These are phyloP conservation scores for Menidia menidia DNA, from an alignment of 2,797 vertebrate genomes.

Conservation along the genomic window DNA sequence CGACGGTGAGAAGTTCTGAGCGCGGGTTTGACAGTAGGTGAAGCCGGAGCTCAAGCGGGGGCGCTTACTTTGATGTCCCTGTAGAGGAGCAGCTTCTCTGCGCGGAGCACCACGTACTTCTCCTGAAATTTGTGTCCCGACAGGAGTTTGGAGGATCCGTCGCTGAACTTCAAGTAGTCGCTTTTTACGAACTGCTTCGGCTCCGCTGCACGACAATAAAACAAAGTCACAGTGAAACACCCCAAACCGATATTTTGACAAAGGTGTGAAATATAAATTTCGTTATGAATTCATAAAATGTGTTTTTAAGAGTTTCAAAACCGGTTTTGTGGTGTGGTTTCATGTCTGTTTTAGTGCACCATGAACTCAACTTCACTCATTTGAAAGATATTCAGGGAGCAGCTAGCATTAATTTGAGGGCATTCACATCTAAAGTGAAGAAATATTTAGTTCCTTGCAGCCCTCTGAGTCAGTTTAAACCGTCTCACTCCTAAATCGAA, in stretches of 20 bases:
- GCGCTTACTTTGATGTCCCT: constrained; percentile 92
- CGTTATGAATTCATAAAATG: too few species aligned
- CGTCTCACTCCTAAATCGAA: not conserved
- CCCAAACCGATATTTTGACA: too few species aligned
- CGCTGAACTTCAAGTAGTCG: constrained; percentile 90
- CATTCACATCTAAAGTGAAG: not conserved
- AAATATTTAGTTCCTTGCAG: not conserved
- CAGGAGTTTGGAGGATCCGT: constrained; percentile 91
- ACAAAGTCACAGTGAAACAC: not conserved
- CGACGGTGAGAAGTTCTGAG: constrained; percentile 25
- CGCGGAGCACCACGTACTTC: constrained; percentile 87
- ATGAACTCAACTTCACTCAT: not conserved
- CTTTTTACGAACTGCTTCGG: constrained; percentile 78
- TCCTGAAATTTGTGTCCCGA: constrained; percentile 95
- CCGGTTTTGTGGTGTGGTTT: too few species aligned
- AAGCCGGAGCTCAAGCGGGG: not conserved
- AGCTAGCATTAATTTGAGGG: not conserved
- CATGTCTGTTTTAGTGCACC: not conserved
- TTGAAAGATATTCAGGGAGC: not conserved
- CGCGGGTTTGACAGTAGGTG: constrained; percentile 10
- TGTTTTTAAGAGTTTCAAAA: too few species aligned
- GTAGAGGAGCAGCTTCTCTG: constrained; percentile 89
- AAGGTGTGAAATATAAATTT: too few species aligned
- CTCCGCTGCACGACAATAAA: constrained; percentile 38
- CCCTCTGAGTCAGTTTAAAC: not conserved